Percentiles rank a stretch among this genome's conserved stretches.
Evolutionary conservation across 2,888 invertebrate genomes (phyloP).

Genomic region (Anoncus sp.): DNA sequence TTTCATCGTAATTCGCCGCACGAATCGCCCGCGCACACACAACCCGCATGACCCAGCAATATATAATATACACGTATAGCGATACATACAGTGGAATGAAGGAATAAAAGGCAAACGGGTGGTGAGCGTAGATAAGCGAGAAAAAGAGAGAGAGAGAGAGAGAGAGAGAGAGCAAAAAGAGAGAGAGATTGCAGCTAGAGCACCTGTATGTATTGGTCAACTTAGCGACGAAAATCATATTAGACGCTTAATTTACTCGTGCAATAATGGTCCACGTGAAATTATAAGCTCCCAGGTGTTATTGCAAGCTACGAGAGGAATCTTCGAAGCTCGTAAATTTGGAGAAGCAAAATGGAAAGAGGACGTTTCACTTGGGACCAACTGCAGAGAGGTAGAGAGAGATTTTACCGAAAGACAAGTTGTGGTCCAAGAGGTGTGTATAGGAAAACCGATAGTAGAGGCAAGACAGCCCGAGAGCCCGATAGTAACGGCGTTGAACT

Average conservation of each 20-base stretch:
- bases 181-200: background rate
- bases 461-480: background rate
- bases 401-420: slow-evolving; percentile 39
- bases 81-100: slow-evolving; percentile 25
- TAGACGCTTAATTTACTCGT: slow-evolving; percentile 77
- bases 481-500: background rate
- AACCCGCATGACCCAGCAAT: background rate
- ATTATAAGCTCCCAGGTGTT: slow-evolving; percentile 80
- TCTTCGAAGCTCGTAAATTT: slow-evolving; percentile 78
- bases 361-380: slow-evolving; percentile 30
- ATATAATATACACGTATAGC: background rate
- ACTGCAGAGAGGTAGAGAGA: slow-evolving; percentile 3
- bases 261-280: slow-evolving; percentile 75
- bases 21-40: background rate
- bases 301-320: slow-evolving; percentile 69
- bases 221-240: slow-evolving; percentile 70
- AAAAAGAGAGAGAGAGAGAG: slow-evolving; percentile 20
- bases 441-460: slow-evolving; percentile 18
- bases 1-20: slow-evolving; percentile 38
- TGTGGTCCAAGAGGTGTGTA: background rate
- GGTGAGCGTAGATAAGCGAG: slow-evolving; percentile 59
- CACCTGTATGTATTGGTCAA: slow-evolving; percentile 48
- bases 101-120: slow-evolving; percentile 53
- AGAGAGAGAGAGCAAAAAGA: slow-evolving; percentile 28
- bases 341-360: slow-evolving; percentile 18